Evolutionary conservation across 2,113 vertebrate species (phyloP).

Genomic region (Elephantulus edwardii): DNA sequence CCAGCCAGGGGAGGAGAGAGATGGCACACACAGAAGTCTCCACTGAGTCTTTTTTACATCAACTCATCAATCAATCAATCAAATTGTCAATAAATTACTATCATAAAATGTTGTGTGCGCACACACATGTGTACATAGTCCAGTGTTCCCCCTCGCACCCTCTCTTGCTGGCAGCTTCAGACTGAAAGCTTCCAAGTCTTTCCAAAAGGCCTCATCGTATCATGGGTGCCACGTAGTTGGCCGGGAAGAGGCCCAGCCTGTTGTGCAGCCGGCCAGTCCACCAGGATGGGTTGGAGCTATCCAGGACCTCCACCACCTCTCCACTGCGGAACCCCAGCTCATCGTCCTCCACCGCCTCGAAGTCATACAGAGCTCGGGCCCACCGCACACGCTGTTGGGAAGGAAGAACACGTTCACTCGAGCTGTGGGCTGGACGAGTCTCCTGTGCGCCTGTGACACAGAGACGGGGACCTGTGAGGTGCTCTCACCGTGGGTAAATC

Average conservation of each 20-base stretch:
- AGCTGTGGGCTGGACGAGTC: background rate
- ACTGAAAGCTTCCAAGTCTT: background rate
- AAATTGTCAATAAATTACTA: conserved; percentile 81
- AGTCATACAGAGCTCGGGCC: conserved; percentile 93
- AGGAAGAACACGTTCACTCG: background rate
- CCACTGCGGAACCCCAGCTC: conserved; percentile 91
- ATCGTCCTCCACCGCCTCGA: conserved; percentile 89
- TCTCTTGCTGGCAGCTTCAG: conserved; percentile 34
- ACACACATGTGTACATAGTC: background rate
- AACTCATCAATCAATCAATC: conserved; percentile 52
- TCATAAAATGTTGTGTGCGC: background rate
- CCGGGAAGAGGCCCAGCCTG: conserved; percentile 91
- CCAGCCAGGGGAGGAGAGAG: background rate
- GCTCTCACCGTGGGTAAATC: background rate
- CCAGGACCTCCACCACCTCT: conserved; percentile 93
- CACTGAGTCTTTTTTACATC: conserved; percentile 52
- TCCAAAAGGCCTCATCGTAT: conserved; percentile 74
- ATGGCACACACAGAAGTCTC: background rate
- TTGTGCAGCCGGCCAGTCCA: conserved; percentile 92
- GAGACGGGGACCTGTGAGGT: background rate
- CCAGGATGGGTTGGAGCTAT: conserved; percentile 91
- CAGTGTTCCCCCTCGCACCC: background rate
- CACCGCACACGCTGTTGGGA: conserved; percentile 79
- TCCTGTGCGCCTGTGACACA: fast-evolving
- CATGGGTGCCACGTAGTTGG: conserved; percentile 90